Base-by-base conservation (phyloP, 2,113 vertebrate species). In the Salvelinus alpinus region DNA sequence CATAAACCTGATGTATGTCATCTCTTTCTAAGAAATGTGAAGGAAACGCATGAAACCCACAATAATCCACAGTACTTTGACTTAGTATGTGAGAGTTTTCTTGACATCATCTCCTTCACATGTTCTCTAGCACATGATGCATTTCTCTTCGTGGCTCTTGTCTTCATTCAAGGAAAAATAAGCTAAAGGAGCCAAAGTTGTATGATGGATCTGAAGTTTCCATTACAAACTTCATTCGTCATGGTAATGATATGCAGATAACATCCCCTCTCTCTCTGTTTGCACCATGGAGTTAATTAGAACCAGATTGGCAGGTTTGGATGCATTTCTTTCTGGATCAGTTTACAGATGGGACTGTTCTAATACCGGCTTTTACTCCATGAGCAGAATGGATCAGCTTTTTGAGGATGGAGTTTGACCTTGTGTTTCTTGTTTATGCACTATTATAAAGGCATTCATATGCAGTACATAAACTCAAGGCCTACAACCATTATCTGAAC, bases 241-340 rank as follows among this genome's bases (percentile, higher is more conserved):
- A 44, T 75, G 77, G 18, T 57, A 66, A 60, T 74, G 60, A 22
- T 78, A 48, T 57, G 66, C 24, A 62, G 14, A 9, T 6, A 70
- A 44, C 74, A 70, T 60, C 22, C 6, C 66, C 16, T 18, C 13
- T 11, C 9, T 22, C 34, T 62, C 54, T 69, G 54, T 44, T 44
- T 44, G 38, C 74, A 59, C 62, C 11, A 60, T 60, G 29, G 5
- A 12, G 20, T 68, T 71, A 69, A 74, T 69, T 80, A 68, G 64
- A 84, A 74, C 62, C 65, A 73, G 72, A n/a, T 3, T 78, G 71
- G 65, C 14, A 64, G 67, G 54, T 77, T 87, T 79, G 64, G 1
- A 5, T 80, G 34, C 51, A 31, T 74, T 66, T 75, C 38, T 44
- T 11, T 44, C 69, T 20, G 54, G 44, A 38, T 60, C 13, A 60